These are phyloP conservation scores for Trochalopteron elliotii DNA, from an alignment of 2,113 vertebrate genomes.

Conservation along the genomic window DNA sequence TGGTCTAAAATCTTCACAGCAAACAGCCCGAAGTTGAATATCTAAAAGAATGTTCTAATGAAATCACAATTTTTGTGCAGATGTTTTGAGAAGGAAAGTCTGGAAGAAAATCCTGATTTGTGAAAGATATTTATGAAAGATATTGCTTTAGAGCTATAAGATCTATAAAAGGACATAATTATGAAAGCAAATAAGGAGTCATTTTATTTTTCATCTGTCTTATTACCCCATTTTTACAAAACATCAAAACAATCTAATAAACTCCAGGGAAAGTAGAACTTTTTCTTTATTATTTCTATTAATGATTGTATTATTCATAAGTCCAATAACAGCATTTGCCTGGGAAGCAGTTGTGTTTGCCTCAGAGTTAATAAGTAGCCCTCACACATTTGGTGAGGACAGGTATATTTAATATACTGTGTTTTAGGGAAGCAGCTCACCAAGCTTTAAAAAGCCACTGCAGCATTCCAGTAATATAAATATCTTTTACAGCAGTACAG, in stretches of 20 bases:
- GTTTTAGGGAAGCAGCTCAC: neutral
- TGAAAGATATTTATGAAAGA: neutral
- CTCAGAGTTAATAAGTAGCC: neutral
- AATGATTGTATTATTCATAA: neutral
- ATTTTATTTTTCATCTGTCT: neutral
- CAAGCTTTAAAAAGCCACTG: neutral
- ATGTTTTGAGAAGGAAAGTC: neutral
- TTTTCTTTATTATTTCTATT: neutral
- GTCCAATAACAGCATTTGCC: neutral
- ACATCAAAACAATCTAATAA: neutral
- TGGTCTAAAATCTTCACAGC: neutral
- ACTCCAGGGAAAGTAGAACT: neutral
- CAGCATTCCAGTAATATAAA: neutral
- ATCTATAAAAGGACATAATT: neutral
- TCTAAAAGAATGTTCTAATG: neutral
- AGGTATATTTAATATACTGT: neutral
- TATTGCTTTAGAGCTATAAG: neutral
- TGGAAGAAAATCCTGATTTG: neutral
- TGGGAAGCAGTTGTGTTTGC: neutral
- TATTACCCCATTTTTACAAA: neutral
- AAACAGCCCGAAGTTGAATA: neutral
- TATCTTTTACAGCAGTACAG: neutral
- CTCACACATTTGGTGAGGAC: neutral
- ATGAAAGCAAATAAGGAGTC: accelerated
- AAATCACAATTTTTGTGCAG: neutral